Conservation (phyloP, 2,113 vertebrate genomes). For the Oostethus manadensis region DNA sequence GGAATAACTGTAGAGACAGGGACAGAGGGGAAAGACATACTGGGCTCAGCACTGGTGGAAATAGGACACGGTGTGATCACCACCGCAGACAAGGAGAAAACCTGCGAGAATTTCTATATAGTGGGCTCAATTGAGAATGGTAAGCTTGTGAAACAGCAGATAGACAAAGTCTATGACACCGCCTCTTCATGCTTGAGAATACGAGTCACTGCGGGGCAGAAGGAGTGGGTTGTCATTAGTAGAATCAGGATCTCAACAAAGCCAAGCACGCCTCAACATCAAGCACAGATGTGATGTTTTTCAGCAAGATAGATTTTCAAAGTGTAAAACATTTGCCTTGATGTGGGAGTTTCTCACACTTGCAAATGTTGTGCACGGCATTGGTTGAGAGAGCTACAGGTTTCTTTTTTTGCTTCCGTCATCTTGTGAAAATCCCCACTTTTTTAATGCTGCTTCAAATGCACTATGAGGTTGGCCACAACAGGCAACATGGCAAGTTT, state of each 20-base stretch:
- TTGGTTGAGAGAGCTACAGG: no score
- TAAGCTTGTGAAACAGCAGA: conserved; percentile 50
- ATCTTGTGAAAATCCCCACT: no score
- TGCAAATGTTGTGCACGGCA: no score
- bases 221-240: conserved; percentile 74
- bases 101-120: conserved; percentile 60
- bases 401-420: no score
- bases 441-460: no score
- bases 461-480: no score
- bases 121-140: conserved; percentile 74
- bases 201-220: conserved; percentile 66
- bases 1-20: conserved; percentile 72
- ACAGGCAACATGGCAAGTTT: no score
- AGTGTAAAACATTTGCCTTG: no score
- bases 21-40: conserved; percentile 44
- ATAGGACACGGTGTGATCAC: conserved; percentile 49
- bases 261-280: background rate
- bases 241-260: conserved; percentile 65
- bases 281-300: background rate
- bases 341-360: no score
- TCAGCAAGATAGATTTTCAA: background rate
- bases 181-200: conserved; percentile 73
- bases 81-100: background rate
- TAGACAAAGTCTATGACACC: conserved; percentile 45
- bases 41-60: conserved; percentile 68